Base-by-base conservation (phyloP, 2,797 vertebrate species). In the Poeciliopsis turneri region DNA sequence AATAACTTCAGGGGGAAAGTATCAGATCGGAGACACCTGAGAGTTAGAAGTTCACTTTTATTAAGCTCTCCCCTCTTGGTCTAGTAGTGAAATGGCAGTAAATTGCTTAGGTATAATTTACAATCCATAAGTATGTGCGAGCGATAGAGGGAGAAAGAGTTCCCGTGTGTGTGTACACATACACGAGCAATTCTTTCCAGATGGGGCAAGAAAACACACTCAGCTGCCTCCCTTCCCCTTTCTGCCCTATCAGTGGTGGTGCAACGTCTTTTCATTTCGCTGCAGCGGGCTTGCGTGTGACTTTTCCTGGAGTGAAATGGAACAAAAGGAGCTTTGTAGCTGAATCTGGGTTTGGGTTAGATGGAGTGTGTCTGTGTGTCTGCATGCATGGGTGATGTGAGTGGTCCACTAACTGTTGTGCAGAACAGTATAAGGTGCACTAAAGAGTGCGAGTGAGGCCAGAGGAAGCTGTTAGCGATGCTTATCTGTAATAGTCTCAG, bases 281-380 rank as follows among this genome's bases (percentile, higher is more conserved):
- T 88, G 82, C 79, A 81, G 88, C 89, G 84, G 77, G 79, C 81
- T 94, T 91, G 92, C 90, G 76, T 94, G 91, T 86, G 79, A 89
- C 90, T 92, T n/a, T 93, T 94, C 88, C 91, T 80, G 85, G 86
- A 92, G 89, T 92, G 88, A 68, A 87, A 84, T 77, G 81, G 85
- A 95, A 95, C 94, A 95, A 95, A 96, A 94, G 92, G 76, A 86
- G 85, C 94, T 94, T 95, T 95, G 94, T 95, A 82, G 90, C 80
- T 82, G 82, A 76, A 82, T 89, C 86, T 85, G 79, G 84, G 84
- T 91, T 92, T 84, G 78, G 83, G 85, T 90, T 86, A 73, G 78
- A 68, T 20, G 25, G 78, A 78, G 82, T 90, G 47, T 82, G 20
- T 64, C 1, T 20, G 12, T 36, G 13, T 39, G 15, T 66, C 0